Evolutionary conservation across 2,888 invertebrate species (phyloP), one percentile per base, ranked within the genome.

Genomic region (Bombylius discolor): DNA sequence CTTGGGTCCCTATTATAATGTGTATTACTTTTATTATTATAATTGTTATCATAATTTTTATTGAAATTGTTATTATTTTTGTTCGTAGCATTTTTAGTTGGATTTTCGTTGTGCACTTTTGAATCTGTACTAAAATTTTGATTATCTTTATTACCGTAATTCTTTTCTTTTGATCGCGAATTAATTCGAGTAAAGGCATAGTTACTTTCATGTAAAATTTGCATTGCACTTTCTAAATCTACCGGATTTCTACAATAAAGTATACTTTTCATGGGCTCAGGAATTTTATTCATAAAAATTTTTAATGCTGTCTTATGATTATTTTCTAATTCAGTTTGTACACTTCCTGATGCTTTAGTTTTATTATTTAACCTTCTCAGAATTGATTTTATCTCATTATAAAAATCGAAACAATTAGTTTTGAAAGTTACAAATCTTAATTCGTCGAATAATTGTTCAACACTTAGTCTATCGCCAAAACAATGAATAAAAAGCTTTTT

Each of bases 241-340:
- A 51, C 52, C 3, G 60, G 59, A 39, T 60, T 56, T 53, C 60
- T 55, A 14, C 53, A 60, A 33, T 52, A 50, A 14, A 60, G 44
- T 34, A 60, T 56, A 11, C 58, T 52, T 32, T 55, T 56, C 58
- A 60, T 60, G 2, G 62, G 60, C 42, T 61, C 59, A 23, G 61
- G 61, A 4, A 62, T 59, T 59, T 61, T 61, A 13, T 50, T 52
- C 57, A 56, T 59, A 42, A 62, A 61, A 32, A 59, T 58, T 47
- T 59, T 57, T 3, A 62, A 49, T 5, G 63, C 61, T 13, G 60
- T 53, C 34, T 52, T 54, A 46, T 44, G 52, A 52, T 62, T 61
- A 49, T 62, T 61, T 52, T 51, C 51, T 23, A 51, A 45, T 34
- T 46, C 47, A 31, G 52, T 58, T 12, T 55, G 47, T 39, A 48